Base-by-base conservation (phyloP, 1,140 invertebrate genomes). In the Ceratosolen solmsi region DNA sequence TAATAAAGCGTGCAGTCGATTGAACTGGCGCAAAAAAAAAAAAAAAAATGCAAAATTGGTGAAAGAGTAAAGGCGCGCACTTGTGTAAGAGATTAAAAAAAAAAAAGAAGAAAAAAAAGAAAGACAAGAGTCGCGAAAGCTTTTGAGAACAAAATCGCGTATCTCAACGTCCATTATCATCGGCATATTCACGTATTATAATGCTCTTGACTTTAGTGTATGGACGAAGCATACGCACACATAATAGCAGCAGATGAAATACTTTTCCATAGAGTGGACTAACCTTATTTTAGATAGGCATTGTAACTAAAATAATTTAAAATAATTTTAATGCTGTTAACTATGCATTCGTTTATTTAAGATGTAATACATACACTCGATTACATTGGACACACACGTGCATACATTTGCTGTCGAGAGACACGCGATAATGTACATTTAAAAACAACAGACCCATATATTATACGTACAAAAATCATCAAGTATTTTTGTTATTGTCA, bases 141-240 rank as follows among this genome's bases (percentile, higher is more conserved):
- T 76, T 84, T 63, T 33, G 58, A 79, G 72, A 84, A 84, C 71
- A 77, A 82, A 87, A 85, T 85, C 85, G 87, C 82, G 87, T 88
- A 89, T 89, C 87, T 63, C 86, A 84, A 87, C 86, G 87, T 90
- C 89, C 88, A 90, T 90, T 90, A 88, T 84, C 81, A 80, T 83
- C 81, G 86, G 86, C 87, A 86, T 7, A 13, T 5, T 84, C 85
- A 84, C 72, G 80, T 56, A 71, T 30, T 46, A 71, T 76, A 78
- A 54, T 74, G 7, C 25, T 68, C 4, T 41, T 22, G 27, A 13
- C n/a, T 72, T 49, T 49, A 41, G 17, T 77, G 54, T 77, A 80
- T 74, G 41, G 5, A 46, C 60, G 74, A 82, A 78, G 80, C 82
- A 79, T 84, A 82, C 74, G 85, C 84, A 33, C 9, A 25, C 25